A percentile compares a stretch with the other conserved stretches of the same genome.
phyloP scores from a whole-genome alignment of 2,797 vertebrate species.

The Somateria mollissima region DNA sequence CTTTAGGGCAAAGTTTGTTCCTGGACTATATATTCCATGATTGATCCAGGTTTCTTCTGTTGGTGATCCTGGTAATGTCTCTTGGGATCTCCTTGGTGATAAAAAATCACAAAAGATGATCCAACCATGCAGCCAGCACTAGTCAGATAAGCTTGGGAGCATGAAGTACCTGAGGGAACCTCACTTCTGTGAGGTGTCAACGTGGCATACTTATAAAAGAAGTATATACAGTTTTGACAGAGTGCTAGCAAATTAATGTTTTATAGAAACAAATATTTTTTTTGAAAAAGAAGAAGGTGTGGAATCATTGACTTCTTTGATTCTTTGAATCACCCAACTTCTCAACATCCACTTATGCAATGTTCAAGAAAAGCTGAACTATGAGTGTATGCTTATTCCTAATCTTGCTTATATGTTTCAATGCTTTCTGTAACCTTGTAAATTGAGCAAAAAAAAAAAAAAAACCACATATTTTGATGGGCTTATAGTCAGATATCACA shows the following conservation, averaged over 20 bases:
- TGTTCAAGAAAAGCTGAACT: neutral
- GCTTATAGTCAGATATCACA: neutral
- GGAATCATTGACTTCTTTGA: neutral
- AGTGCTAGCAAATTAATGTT: neutral
- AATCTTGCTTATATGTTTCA: neutral
- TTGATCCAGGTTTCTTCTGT: neutral
- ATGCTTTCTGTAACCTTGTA: neutral
- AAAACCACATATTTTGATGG: neutral
- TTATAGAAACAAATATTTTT: neutral
- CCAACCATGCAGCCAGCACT: neutral
- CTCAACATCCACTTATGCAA: neutral
- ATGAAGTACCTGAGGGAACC: neutral
- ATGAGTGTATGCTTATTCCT: neutral
- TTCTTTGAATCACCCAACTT: neutral
- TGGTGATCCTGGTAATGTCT: neutral
- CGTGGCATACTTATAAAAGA: neutral
- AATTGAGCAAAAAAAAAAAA: neutral
- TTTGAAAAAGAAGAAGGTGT: neutral
- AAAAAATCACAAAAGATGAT: neutral
- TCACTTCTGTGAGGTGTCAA: neutral
- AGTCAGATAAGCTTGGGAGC: neutral
- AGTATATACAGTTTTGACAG: neutral
- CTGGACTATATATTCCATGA: neutral
- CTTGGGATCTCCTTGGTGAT: neutral
- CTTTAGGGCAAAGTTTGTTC: neutral